Conservation (phyloP, 2,113 vertebrate species). For the Petrocephalus zakoni region DNA sequence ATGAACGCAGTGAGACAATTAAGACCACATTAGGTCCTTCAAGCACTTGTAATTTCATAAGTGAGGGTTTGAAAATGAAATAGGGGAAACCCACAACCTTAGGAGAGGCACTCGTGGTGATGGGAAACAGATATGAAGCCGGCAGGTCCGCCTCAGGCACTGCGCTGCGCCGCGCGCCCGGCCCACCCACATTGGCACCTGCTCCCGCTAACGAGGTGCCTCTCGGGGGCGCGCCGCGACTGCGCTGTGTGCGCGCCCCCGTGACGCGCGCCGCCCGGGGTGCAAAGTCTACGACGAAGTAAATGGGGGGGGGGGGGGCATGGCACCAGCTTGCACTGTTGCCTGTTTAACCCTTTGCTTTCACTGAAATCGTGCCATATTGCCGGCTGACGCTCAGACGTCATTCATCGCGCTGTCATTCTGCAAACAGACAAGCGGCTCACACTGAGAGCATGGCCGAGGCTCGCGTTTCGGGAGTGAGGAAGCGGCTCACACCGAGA, state of each 20-base stretch:
- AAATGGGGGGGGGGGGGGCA: not conserved
- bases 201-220: slow-evolving; percentile 27
- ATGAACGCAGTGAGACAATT: slow-evolving; percentile 62
- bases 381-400: not conserved
- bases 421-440: not conserved
- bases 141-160: slow-evolving; percentile 49
- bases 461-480: not conserved
- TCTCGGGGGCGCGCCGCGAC: slow-evolving; percentile 21
- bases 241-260: slow-evolving; percentile 32
- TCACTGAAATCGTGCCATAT: not conserved
- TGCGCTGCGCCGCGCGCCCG: slow-evolving; percentile 25
- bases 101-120: slow-evolving; percentile 65
- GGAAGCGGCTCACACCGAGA: not conserved
- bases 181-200: slow-evolving; percentile 63
- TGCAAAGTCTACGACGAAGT: not conserved
- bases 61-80: slow-evolving; percentile 51
- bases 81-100: slow-evolving; percentile 48
- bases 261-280: not conserved
- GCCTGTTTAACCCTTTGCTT: not conserved
- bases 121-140: slow-evolving; percentile 72
- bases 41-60: slow-evolving; percentile 73
- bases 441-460: not conserved
- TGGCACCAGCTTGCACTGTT: not conserved
- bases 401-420: not conserved
- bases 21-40: slow-evolving; percentile 74